Evolutionary conservation across 2,888 invertebrate species (phyloP), one percentile per base, ranked within the genome.

Genomic region (Orthonychiurus folsomi): DNA sequence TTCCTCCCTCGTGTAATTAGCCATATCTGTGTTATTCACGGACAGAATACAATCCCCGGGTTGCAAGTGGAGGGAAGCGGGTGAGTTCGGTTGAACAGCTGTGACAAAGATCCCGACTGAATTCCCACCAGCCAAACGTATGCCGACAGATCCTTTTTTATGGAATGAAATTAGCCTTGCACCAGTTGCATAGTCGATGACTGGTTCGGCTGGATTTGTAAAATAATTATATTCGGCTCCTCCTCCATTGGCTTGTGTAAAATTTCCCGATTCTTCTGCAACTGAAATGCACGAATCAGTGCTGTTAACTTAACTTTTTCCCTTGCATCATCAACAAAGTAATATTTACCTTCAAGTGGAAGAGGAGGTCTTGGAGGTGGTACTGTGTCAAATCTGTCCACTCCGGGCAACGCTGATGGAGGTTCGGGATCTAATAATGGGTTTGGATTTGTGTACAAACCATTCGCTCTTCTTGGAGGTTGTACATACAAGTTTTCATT

Each of bases 41-140:
- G 94, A 93, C 26, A 96, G 82, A 75, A 96, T 93, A 77, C 95
- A 93, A 77, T 97, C 97, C 63, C 95, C 96, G 0, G 95, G 93
- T 74, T 91, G 89, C 18, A 99, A 80, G 78, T 97, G 94, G 57
- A 90, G 78, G 0, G 94, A 93, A 0, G 97, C 97, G 1, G 94
- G 95, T 74, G 94, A 93, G 50, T 93, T 91, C 0, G 94, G 91
- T 76, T 97, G 96, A 0, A 99, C 96, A 0, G 96, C 96, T 0
- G 95, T 95, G 53, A 99, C 96, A 79, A 96, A 99, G 74, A 99
- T 96, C 0, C 99, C 99, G 1, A 93, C 94, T 74, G 93, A 87
- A 78, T 99, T 99, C 24, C 99, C 99, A n/a, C 99, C 97, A 23
- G 95, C 95, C 65, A 99, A 80, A 60, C 97, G 83, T 60, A 97